These are phyloP conservation scores for Mormoops blainvillei DNA, from an alignment of 2,113 vertebrate genomes.

Conservation along the genomic window DNA sequence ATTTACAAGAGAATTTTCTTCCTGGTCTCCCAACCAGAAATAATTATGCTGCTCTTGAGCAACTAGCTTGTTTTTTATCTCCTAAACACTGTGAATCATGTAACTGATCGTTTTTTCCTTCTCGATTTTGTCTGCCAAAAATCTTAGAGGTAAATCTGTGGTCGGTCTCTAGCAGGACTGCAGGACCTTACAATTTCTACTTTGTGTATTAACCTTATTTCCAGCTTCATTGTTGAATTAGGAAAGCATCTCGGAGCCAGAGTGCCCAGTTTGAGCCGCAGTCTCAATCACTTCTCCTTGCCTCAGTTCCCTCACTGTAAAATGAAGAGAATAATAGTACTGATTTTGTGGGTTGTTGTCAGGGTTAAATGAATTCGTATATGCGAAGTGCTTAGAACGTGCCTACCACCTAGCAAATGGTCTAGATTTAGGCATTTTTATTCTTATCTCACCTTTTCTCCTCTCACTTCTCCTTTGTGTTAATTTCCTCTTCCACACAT, in stretches of 20 bases:
- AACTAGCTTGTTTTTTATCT: constrained; percentile 68
- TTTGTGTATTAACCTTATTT: constrained; percentile 21
- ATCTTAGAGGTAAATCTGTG: constrained; percentile 55
- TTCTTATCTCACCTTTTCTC: neutral
- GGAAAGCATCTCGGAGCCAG: neutral
- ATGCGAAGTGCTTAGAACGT: neutral
- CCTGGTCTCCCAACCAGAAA: constrained; percentile 60
- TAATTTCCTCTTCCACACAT: neutral
- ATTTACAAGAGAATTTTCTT: constrained; percentile 66
- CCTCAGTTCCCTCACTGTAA: neutral
- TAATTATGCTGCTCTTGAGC: constrained; percentile 63
- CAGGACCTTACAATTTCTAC: constrained; percentile 1
- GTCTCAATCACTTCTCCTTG: neutral
- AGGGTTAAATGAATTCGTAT: neutral
- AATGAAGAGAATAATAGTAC: neutral
- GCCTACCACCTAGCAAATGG: neutral
- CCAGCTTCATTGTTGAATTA: constrained; percentile 26
- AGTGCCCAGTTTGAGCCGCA: neutral
- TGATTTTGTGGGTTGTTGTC: neutral
- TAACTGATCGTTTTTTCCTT: constrained; percentile 36
- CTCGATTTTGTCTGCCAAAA: constrained; percentile 59
- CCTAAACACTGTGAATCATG: constrained; percentile 46
- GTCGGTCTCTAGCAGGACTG: constrained; percentile 21
- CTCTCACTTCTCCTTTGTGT: neutral
- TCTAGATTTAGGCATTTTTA: neutral